These are phyloP conservation scores for Propithecus deckenii DNA, from an alignment of 2,797 vertebrate species.

Conservation along the genomic window DNA sequence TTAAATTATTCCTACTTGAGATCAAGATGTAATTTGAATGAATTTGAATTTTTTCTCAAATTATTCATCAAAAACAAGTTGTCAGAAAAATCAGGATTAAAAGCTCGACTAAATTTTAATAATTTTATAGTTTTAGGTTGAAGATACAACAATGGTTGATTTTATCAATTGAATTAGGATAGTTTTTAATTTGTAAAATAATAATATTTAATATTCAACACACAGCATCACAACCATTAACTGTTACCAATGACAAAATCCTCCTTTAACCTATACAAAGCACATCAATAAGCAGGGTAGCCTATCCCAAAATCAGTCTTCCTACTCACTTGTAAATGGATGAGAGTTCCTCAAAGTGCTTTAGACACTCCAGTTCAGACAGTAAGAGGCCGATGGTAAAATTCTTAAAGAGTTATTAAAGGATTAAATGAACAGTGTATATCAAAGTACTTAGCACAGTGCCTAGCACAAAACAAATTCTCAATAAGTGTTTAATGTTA, in stretches of 20 bases:
- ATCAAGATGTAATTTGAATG: background rate
- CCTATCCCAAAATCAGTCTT: background rate
- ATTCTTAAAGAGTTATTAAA: background rate
- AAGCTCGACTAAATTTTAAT: background rate
- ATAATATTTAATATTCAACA: background rate
- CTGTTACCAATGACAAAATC: background rate
- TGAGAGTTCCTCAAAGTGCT: background rate
- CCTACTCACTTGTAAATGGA: background rate
- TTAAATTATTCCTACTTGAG: background rate
- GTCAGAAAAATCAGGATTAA: background rate
- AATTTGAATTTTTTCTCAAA: conserved; percentile 21
- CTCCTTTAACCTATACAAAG: background rate
- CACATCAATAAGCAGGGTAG: background rate
- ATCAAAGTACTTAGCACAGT: too few species aligned
- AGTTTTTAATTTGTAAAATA: conserved; percentile 13
- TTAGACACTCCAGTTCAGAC: background rate
- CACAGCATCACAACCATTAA: background rate
- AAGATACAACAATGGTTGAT: background rate
- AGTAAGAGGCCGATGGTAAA: background rate
- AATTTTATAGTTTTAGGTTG: background rate
- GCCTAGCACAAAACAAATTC: too few species aligned
- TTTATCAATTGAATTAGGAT: background rate
- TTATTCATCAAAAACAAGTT: background rate
- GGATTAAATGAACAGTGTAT: background rate
- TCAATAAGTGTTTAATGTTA: too few species aligned